Conservation (phyloP, 1,140 invertebrate genomes). For the Sitodiplosis mosellana region DNA sequence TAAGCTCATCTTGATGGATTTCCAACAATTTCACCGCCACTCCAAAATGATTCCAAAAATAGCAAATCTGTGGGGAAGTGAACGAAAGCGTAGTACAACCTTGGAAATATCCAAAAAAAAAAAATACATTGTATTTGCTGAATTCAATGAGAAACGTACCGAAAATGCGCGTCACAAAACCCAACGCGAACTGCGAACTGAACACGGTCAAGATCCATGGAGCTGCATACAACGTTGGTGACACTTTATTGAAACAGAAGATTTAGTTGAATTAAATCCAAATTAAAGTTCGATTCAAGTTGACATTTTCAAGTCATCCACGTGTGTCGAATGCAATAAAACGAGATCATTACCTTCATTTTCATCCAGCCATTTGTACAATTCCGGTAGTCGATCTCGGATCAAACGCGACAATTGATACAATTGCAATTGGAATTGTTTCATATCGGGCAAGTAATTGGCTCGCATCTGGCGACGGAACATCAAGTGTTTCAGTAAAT, state of each 20-base stretch:
- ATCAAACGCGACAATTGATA: constrained; percentile 87
- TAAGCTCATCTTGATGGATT: constrained; percentile 65
- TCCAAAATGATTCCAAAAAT: constrained; percentile 75
- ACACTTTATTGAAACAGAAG: constrained; percentile 84
- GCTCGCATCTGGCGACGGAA: constrained; percentile 67
- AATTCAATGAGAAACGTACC: constrained; percentile 39
- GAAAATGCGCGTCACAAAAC: constrained; percentile 83
- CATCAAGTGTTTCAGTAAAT: constrained; percentile 77
- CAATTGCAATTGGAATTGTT: constrained; percentile 74
- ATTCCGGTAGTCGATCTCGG: constrained; percentile 65
- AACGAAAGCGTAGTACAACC: constrained; percentile 16
- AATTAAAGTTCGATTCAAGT: too few relatives aligned
- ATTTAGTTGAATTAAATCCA: too few relatives aligned
- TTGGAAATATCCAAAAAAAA: constrained; percentile 1
- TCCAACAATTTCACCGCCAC: constrained; percentile 70
- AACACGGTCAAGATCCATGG: constrained; percentile 93
- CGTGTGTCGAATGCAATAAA: too few relatives aligned
- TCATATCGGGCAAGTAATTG: constrained; percentile 87
- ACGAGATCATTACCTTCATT: too few relatives aligned
- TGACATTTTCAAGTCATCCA: too few relatives aligned
- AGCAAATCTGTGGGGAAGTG: constrained; percentile 49
- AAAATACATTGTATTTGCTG: neutral
- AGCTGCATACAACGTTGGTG: constrained; percentile 83
- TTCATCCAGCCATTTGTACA: constrained; percentile 81
- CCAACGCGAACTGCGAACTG: constrained; percentile 89